Percentiles rank a stretch among this genome's conserved stretches.
These are phyloP conservation scores for Stenodema calcarata DNA, from an alignment of 2,888 invertebrate genomes.

Conservation along the genomic window DNA sequence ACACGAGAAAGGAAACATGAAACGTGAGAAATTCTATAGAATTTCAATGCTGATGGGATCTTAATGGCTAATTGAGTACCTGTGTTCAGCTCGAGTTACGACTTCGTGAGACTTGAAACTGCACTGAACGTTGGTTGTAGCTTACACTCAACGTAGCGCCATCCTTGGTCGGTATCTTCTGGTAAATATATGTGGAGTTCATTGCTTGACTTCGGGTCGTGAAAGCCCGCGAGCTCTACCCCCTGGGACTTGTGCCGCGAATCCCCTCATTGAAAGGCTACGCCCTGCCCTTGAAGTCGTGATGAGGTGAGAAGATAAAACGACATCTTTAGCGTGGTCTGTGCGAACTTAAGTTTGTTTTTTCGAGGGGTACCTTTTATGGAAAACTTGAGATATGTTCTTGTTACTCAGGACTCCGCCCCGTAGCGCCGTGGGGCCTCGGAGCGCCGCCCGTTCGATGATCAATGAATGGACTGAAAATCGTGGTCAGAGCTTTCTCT, in stretches of 20 bases:
- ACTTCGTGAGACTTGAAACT: not conserved
- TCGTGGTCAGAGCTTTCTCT: not conserved
- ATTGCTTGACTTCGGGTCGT: not conserved
- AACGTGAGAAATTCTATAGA: too few species aligned
- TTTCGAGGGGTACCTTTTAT: not conserved
- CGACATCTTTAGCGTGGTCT: slow-evolving; percentile 2
- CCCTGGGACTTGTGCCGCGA: not conserved
- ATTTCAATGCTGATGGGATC: too few species aligned
- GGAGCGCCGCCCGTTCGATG: not conserved
- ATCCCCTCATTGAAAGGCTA: slow-evolving; percentile 1
- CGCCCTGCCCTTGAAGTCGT: not conserved
- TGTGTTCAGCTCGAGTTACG: not conserved
- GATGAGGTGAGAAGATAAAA: not conserved
- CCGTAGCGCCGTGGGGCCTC: not conserved
- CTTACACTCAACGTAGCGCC: not conserved
- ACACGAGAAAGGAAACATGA: too few species aligned
- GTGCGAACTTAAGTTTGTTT: not conserved
- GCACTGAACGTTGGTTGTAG: not conserved
- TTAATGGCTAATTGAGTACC: too few species aligned
- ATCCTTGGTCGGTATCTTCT: not conserved
- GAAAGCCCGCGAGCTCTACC: not conserved
- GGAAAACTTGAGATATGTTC: not conserved
- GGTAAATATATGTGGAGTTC: not conserved
- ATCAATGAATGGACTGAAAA: not conserved
- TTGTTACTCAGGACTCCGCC: not conserved